Conservation (phyloP, 2,888 invertebrate species). For the Torymus auratus region DNA sequence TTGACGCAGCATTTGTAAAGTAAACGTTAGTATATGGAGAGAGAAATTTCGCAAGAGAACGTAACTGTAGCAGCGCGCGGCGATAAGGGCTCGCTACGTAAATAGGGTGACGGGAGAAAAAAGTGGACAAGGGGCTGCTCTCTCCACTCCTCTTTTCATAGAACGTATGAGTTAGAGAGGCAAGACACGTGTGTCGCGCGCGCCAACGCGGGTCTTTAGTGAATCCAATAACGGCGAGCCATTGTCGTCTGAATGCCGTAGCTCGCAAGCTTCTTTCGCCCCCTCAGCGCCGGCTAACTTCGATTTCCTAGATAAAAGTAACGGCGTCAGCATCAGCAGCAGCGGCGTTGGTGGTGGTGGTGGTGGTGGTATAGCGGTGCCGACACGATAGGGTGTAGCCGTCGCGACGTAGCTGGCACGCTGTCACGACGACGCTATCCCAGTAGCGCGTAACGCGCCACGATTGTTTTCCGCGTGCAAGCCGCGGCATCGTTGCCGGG, state of each 20-base stretch:
- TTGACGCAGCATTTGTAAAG: conserved; percentile 16
- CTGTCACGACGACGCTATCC: conserved; percentile 49
- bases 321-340: conserved; percentile 60
- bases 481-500: conserved; percentile 60
- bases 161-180: too few species aligned
- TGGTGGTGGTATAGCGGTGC: neutral
- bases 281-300: conserved; percentile 4
- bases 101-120: too few species aligned
- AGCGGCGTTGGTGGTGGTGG: neutral
- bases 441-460: conserved; percentile 47
- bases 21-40: neutral
- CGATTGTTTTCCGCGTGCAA: conserved; percentile 62
- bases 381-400: neutral
- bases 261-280: neutral
- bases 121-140: too few species aligned
- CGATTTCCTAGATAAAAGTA: conserved; percentile 52
- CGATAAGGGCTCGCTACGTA: too few species aligned
- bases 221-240: too few species aligned
- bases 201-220: too few species aligned
- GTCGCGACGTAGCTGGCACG: conserved; percentile 33
- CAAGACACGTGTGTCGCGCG: too few species aligned
- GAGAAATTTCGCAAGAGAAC: neutral
- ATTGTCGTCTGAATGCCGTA: too few species aligned
- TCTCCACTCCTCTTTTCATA: too few species aligned
- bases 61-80: neutral